Evolutionary conservation across 2,113 vertebrate genomes (phyloP), one percentile per base, ranked within the genome.

Genomic region (Recurvirostra avosetta): DNA sequence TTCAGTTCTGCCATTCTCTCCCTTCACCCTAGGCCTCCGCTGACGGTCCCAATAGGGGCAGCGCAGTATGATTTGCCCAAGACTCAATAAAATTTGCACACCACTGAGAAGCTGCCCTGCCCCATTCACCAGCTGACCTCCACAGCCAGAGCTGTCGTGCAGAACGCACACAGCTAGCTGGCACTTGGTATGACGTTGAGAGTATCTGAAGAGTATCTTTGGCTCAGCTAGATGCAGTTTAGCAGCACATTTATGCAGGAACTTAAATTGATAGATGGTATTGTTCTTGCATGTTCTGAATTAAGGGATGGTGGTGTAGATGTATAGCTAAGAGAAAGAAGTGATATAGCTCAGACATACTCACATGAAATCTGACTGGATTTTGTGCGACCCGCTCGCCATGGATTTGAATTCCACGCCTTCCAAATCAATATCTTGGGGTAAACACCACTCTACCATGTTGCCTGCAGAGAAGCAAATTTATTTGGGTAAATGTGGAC

Each of bases 331-430:
- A 61, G 21, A 63, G 71, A 62, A 74, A 47, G 49, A 6, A 71
- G 5, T 26, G 38, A 52, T 10, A 12, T 2, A 45, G 38, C n/a
- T 90, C 50, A 32, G 68, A 80, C 30, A 38, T 85, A 98, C 99
- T 95, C 97, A 99, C 99, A 99, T 99, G 92, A 99, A 99, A 97
- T 99, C 99, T 29, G 97, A 99, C 88, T 99, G 98, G 91, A 99
- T 98, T 97, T 99, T 98, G 94, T 99, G 99, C 78, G 99, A 99
- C 25, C 99, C 99, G 0, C 99, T 99, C 96, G 99, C 99, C 99
- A 99, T 99, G 2, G 99, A 99, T 97, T 99, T 99, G 98, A 99
- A 99, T 94, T 99, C 99, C n/a, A 99, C 99, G 0, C 99, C 99
- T 66, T 99, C 99, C 9, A 99, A 98, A 96, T 99, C 99, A 63